Evolutionary conservation across 1,140 invertebrate genomes (phyloP), one percentile per base, ranked within the genome.

Genomic region (Macrocentrus cingulum): DNA sequence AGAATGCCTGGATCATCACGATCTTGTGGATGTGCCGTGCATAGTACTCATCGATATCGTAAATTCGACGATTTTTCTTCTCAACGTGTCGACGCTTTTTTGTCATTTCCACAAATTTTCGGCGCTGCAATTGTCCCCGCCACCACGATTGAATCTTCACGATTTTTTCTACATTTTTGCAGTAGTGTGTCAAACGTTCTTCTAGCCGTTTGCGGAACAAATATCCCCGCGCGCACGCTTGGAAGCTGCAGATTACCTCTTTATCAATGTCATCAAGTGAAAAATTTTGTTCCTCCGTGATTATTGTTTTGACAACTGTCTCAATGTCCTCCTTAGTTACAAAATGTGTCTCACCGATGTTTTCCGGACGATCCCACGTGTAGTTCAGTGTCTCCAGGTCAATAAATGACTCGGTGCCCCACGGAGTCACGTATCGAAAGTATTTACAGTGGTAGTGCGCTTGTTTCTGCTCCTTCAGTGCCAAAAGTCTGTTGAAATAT

Each of bases 71-170:
- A 45, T 55, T 15, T 48, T 67, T 74, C n/a, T 70, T 69, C 60
- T 79, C 70, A 53, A 72, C 72, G 9, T 23, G 23, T 68, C 61
- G 49, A 76, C 11, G 15, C n/a, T 25, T 5, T 46, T 15, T 25
- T 7, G 22, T 18, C 1, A 15, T 39, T 39, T 20, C 13, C n/a
- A 25, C 36, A 19, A 4, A 39, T 13, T 34, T 23, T 80, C 66
- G 76, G 74, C 63, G 71, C 44, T 82, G 66, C 8, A 83, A 64
- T 15, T 72, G 87, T 59, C 77, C 76, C 58, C 84, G 81, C 87
- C 87, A 91, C 84, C 85, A 89, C 1, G 84, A 75, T 82, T 91
- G 84, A 66, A 90, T 88, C 59, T 74, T 79, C 2, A 87, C 67
- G 25, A 88, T 78, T 66, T 81, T 77, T 9, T 77, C 63, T 19